These are phyloP conservation scores for Drosophila bocqueti DNA, from an alignment of 1,140 invertebrate genomes.

Conservation along the genomic window DNA sequence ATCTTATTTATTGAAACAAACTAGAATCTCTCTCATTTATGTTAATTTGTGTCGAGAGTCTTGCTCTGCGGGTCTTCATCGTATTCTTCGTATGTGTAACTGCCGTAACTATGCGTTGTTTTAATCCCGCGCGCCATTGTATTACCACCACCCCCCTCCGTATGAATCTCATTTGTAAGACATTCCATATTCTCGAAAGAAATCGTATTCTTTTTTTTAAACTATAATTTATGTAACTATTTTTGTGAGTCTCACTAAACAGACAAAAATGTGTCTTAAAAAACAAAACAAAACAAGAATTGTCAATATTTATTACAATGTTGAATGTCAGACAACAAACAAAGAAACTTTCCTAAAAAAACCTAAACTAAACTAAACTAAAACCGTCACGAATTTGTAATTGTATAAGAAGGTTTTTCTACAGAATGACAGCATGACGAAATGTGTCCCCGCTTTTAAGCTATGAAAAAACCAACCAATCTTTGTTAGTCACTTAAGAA, in stretches of 20 bases:
- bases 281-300: constrained; percentile 16
- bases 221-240: constrained; percentile 51
- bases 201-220: constrained; percentile 25
- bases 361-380: constrained; percentile 32
- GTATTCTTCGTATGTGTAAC: constrained; percentile 23
- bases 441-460: constrained; percentile 19
- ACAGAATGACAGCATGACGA: constrained; percentile 15
- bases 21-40: constrained; percentile 59
- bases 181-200: constrained; percentile 59
- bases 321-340: constrained; percentile 38
- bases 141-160: neutral
- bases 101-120: constrained; percentile 31
- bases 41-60: constrained; percentile 36
- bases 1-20: constrained; percentile 38
- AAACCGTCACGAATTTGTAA: constrained; percentile 78
- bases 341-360: constrained; percentile 48
- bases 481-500: constrained; percentile 47
- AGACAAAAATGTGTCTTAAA: constrained; percentile 74
- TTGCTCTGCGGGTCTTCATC: neutral
- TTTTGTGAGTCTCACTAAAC: constrained; percentile 37
- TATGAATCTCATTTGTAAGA: constrained; percentile 50
- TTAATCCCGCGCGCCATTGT: neutral
- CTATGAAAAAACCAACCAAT: neutral
- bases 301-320: constrained; percentile 63
- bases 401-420: constrained; percentile 54